Evolutionary conservation across 2,113 vertebrate species (phyloP), one percentile per base, ranked within the genome.

Genomic region (Melanostigma gelatinosum): DNA sequence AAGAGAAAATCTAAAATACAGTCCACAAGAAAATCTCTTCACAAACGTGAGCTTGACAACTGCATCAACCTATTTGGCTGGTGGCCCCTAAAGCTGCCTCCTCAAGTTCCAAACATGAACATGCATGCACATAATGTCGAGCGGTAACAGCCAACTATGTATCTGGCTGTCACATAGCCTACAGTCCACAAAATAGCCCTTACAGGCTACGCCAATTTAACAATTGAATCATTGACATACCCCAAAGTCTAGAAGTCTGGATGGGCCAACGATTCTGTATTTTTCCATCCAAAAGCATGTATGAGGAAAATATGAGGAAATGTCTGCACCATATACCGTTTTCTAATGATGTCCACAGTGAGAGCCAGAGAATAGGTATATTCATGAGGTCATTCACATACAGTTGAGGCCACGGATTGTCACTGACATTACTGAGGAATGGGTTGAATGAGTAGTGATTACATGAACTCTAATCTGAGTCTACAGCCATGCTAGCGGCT

Each of bases 261-360:
- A 81, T 34, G 75, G 63, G 72, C 69, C 77, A 86, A 81, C 77
- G 24, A 46, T 20, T 54, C 40, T 18, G 40, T 84, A 27, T 55
- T 63, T 70, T 85, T 79, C 75, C 42, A 42, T 88, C 86, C 83
- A 81, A 72, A 55, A 75, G 22, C 36, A 48, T 71, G 69, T 72
- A 76, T 81, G 64, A 78, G 62, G 72, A 86, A 88, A 85, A 72
- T 50, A 69, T 83, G 74, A 85, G 60, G 58, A 86, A 66, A 79
- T 32, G 67, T 79, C 71, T 79, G 66, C 54, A 71, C 13, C 5
- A 13, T 60, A 81, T 79, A 69, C n/a, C 36, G 54, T 74, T 71
- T 57, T 77, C 48, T 79, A 82, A 79, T 75, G 32, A 88, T 44
- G 36, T 83, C 80, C 82, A 89, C 77, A 89, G 44, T 72, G 66